A percentile compares a stretch with the other conserved stretches of the same genome.
Evolutionary conservation across 2,888 invertebrate species (phyloP).

Genomic region (Conops quadrifasciatus): DNA sequence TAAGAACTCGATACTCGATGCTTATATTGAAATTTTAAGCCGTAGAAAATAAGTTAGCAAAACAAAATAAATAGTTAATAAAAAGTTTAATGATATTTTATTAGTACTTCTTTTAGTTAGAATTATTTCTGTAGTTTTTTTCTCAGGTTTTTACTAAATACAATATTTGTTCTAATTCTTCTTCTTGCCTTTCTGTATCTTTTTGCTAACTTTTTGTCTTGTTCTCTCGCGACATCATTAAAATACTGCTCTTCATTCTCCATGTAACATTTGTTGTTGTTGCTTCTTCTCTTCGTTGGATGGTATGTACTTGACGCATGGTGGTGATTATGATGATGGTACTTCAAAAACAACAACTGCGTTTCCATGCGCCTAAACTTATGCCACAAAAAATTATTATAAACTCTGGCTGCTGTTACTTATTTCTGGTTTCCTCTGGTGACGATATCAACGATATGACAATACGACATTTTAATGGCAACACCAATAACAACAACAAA

Average conservation of each 20-base stretch:
- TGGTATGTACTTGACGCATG: background rate
- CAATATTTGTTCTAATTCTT: background rate
- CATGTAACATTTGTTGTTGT: background rate
- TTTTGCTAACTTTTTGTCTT: background rate
- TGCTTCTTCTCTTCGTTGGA: background rate
- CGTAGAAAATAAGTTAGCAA: too few relatives aligned
- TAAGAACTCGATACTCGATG: too few relatives aligned
- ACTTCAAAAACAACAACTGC: background rate
- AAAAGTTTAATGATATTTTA: too few relatives aligned
- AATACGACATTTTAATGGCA: constrained; percentile 9
- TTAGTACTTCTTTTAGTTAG: too few relatives aligned
- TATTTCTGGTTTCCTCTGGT: too few relatives aligned
- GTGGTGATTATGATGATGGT: background rate
- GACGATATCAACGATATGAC: background rate
- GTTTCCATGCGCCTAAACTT: constrained; percentile 24
- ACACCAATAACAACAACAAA: constrained; percentile 6
- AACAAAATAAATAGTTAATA: too few relatives aligned
- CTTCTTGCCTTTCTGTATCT: background rate
- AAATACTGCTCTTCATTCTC: background rate
- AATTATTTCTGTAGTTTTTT: too few relatives aligned
- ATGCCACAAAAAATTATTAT: constrained; percentile 21
- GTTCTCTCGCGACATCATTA: background rate
- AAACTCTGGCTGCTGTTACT: background rate
- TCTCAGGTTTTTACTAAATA: too few relatives aligned
- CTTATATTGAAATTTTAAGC: too few relatives aligned